phyloP scores from a whole-genome alignment of 2,797 vertebrate species.

The Intellagama lesueurii region DNA sequence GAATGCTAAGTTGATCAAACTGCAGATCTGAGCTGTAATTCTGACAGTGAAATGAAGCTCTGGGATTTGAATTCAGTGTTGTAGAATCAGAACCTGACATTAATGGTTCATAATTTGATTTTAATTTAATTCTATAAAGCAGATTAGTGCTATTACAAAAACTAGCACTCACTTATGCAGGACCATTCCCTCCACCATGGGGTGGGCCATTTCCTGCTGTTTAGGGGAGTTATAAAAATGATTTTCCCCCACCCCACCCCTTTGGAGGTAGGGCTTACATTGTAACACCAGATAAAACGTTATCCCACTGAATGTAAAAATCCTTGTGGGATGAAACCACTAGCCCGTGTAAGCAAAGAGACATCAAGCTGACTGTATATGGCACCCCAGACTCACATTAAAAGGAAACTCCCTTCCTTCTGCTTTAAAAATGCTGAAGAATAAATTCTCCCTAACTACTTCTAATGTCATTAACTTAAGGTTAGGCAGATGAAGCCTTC shows the following conservation, averaged over 20 bases:
- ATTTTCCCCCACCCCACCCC: not conserved
- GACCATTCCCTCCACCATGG: not conserved
- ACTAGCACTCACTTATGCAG: not conserved
- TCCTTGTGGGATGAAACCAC: constrained; percentile 14
- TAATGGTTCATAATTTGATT: not conserved
- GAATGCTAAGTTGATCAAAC: too few relatives aligned
- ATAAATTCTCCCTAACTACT: constrained; percentile 41
- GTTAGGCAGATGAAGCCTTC: constrained; percentile 35
- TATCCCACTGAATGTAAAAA: constrained; percentile 1
- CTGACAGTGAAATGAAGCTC: too few relatives aligned
- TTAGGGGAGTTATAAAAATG: not conserved
- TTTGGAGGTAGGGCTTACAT: not conserved
- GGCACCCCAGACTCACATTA: not conserved
- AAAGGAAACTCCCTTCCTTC: constrained; percentile 32
- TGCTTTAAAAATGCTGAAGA: constrained; percentile 25
- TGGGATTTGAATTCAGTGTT: not conserved
- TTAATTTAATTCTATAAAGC: not conserved
- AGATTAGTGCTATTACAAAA: not conserved
- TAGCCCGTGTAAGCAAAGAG: constrained; percentile 22
- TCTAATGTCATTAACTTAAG: constrained; percentile 36
- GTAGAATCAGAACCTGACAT: not conserved
- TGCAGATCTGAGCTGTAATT: too few relatives aligned
- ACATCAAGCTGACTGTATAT: not conserved
- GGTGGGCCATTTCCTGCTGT: not conserved
- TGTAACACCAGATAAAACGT: not conserved